Conservation (phyloP, 1,140 invertebrate genomes). For the Anadara kagoshimensis region DNA sequence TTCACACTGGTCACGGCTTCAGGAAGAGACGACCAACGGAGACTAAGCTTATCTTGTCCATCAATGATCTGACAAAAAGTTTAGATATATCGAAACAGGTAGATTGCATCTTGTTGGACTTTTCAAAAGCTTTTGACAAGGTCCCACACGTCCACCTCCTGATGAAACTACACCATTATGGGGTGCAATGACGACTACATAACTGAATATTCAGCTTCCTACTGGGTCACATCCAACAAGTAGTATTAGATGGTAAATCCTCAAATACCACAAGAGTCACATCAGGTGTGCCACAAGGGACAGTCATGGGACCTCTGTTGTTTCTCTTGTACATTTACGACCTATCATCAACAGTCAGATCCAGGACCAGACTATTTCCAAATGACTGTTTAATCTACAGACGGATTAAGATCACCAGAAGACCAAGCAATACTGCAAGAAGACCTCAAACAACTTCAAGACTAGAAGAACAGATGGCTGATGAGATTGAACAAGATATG, state of each 20-base stretch:
- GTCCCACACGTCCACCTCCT: constrained; percentile 35
- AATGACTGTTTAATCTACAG: not conserved
- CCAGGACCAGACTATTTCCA: not conserved
- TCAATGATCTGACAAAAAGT: constrained; percentile 2
- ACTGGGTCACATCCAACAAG: too few relatives aligned
- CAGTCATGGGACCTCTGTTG: constrained; percentile 29
- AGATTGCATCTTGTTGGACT: constrained; percentile 25
- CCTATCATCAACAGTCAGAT: not conserved
- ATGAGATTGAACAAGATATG: not conserved
- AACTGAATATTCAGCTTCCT: constrained; percentile 27
- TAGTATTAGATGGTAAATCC: too few relatives aligned
- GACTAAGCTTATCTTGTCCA: not conserved
- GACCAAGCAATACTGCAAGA: not conserved
- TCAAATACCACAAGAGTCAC: constrained; percentile 4
- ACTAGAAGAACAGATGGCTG: not conserved
- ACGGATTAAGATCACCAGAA: not conserved
- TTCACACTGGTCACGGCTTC: not conserved
- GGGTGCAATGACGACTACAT: not conserved
- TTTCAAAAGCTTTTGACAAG: constrained; percentile 38
- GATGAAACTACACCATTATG: constrained; percentile 20
- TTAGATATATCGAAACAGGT: not conserved
- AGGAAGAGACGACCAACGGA: constrained; percentile 3
- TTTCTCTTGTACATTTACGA: constrained; percentile 39
- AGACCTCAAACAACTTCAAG: not conserved
- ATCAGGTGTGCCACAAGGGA: constrained; percentile 42